Evolutionary conservation across 2,888 invertebrate genomes (phyloP), one percentile per base, ranked within the genome.

Genomic region (Cephalotes varians): DNA sequence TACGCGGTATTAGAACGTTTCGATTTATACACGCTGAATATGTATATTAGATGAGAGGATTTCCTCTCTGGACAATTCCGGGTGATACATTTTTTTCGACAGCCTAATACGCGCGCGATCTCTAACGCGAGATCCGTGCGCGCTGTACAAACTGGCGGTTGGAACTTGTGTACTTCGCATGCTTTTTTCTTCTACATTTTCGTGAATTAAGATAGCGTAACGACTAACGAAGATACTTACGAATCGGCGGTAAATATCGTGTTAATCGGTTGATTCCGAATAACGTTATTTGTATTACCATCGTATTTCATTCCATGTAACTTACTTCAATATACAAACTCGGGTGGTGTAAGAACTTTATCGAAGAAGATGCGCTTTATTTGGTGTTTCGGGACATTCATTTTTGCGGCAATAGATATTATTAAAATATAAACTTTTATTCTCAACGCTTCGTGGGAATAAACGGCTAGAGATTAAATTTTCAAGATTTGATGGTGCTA

Each of bases 171-270:
- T 40, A 34, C 5, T 74, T 49, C 5, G 44, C 21, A 18, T 25
- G 10, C 47, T 62, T 49, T 49, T 73, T 73, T 34, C 34, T 34
- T 34, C 18, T 18, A 21, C 34, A 64, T 74, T 49, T 62, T 73
- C 73, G n/a, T 18, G 12, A 64, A 74, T 49, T 74, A 44, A 73
- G 31, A 73, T 73, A 60, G 15, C 15, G 5, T 44, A 64, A 21
- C 44, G 18, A 72, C 40, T 56, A 28, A 40, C 1, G 15, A 21
- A 74, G 47, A 64, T 74, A 64, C 10, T 56, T 31, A 74, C 18
- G 15, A 47, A 18, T 18, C 9, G 18, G 5, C 31, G 31, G 5
- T 34, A 47, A 58, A 58, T 44, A 60, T 1, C 40, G 31, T 37
- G 15, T 58, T 44, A 72, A 54, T 37, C 44, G 44, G 4, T 34